These are phyloP conservation scores for Drosophila cognata DNA, from an alignment of 2,888 invertebrate genomes.

Conservation along the genomic window DNA sequence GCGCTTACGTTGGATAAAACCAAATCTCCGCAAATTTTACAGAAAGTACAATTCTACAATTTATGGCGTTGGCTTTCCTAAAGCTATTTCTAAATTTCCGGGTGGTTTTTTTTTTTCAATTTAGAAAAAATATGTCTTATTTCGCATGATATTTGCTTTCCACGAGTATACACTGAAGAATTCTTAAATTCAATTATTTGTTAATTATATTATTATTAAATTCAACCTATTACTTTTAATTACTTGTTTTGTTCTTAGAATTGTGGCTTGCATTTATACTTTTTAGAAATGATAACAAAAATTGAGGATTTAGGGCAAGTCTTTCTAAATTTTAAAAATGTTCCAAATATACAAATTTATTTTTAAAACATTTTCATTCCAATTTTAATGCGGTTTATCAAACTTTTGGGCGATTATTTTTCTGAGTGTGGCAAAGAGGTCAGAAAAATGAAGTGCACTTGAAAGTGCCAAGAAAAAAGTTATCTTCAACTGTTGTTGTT, in stretches of 20 bases:
- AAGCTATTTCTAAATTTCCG: neutral
- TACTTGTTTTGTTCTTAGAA: neutral
- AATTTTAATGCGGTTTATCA: neutral
- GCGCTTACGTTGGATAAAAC: neutral
- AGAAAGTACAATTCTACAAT: neutral
- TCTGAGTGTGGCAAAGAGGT: slow-evolving; percentile 26
- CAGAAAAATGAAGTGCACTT: slow-evolving; percentile 36
- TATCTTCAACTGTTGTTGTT: slow-evolving; percentile 6
- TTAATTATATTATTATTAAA: neutral
- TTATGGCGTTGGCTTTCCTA: neutral
- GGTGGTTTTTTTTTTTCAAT: neutral
- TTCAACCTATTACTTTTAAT: neutral
- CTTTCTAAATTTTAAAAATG: neutral
- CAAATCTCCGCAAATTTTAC: neutral
- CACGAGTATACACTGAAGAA: neutral
- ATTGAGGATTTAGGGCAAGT: neutral
- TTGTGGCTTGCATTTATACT: neutral
- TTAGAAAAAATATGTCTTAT: neutral
- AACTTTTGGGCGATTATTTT: neutral
- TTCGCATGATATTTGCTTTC: neutral
- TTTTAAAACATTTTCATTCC: neutral
- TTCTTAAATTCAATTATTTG: neutral
- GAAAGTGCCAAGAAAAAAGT: slow-evolving; percentile 26
- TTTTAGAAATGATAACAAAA: neutral
- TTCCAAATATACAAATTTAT: neutral